Conservation (phyloP, 2,797 vertebrate species). For the Enoplosus armatus region DNA sequence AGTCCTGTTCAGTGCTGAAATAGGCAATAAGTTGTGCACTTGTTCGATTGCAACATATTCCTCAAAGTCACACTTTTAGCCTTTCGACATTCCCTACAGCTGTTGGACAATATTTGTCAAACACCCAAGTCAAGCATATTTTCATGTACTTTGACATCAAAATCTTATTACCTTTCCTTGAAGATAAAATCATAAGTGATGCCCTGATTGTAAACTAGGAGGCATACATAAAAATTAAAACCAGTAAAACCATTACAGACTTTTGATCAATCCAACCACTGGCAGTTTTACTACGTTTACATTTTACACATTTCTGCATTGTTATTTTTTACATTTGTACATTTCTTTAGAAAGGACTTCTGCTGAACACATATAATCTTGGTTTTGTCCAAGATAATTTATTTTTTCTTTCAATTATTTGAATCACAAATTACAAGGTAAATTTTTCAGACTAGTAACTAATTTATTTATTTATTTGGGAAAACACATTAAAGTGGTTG, state of each 20-base stretch:
- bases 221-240: neutral
- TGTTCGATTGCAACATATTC: slow-evolving; percentile 11
- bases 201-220: neutral
- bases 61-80: neutral
- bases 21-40: neutral
- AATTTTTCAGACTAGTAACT: neutral
- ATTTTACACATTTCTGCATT: neutral
- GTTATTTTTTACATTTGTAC: neutral
- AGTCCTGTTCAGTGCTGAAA: slow-evolving; percentile 27
- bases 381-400: neutral
- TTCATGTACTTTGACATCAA: neutral
- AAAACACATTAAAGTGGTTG: neutral
- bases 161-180: neutral
- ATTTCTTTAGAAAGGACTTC: neutral
- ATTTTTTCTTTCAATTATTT: neutral
- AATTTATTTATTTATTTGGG: slow-evolving; percentile 3
- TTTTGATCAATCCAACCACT: neutral
- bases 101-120: neutral
- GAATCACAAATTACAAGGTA: neutral
- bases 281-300: neutral
- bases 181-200: neutral
- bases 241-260: neutral
- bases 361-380: neutral
- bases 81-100: neutral
- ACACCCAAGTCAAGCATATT: neutral